phyloP scores from a whole-genome alignment of 2,888 invertebrate genomes.

The Cataglyphis cursor region DNA sequence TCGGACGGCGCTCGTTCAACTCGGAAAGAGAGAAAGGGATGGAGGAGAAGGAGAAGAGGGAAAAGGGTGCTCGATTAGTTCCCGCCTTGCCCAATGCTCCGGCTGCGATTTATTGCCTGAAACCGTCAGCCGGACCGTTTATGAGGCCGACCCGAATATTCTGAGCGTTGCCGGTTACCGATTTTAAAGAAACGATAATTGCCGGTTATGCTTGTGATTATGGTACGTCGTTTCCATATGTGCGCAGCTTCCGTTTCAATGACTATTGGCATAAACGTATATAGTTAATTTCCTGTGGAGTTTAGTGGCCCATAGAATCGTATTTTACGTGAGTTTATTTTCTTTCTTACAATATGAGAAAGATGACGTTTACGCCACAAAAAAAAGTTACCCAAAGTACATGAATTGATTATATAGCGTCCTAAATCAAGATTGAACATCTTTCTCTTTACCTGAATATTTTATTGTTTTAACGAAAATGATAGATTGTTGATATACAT shows the following conservation, averaged over 20 bases:
- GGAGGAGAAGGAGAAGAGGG: slow-evolving; percentile 13
- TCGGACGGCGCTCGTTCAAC: slow-evolving; percentile 61
- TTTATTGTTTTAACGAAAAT: not conserved
- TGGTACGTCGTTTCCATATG: slow-evolving; percentile 59
- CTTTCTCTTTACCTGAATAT: not conserved
- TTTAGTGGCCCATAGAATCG: slow-evolving; percentile 7
- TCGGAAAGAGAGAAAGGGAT: not conserved
- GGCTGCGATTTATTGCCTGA: slow-evolving; percentile 72
- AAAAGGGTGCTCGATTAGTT: slow-evolving; percentile 71
- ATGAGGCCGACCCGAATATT: slow-evolving; percentile 54
- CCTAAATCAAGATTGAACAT: not conserved
- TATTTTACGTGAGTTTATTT: not conserved
- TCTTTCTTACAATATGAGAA: not conserved
- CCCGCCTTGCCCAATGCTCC: slow-evolving; percentile 71
- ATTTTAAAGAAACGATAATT: slow-evolving; percentile 72
- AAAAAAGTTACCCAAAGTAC: not conserved
- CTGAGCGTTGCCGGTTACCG: slow-evolving; percentile 50
- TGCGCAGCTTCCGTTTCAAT: slow-evolving; percentile 68
- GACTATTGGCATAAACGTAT: slow-evolving; percentile 52
- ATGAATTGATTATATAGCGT: not conserved
- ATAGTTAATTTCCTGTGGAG: slow-evolving; percentile 65
- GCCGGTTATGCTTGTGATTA: slow-evolving; percentile 64
- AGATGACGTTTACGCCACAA: not conserved
- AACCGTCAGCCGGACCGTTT: slow-evolving; percentile 68
- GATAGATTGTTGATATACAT: not conserved